Evolutionary conservation across 2,888 invertebrate species (phyloP), one percentile per base, ranked within the genome.

Genomic region (Sphaeridia pumilis): DNA sequence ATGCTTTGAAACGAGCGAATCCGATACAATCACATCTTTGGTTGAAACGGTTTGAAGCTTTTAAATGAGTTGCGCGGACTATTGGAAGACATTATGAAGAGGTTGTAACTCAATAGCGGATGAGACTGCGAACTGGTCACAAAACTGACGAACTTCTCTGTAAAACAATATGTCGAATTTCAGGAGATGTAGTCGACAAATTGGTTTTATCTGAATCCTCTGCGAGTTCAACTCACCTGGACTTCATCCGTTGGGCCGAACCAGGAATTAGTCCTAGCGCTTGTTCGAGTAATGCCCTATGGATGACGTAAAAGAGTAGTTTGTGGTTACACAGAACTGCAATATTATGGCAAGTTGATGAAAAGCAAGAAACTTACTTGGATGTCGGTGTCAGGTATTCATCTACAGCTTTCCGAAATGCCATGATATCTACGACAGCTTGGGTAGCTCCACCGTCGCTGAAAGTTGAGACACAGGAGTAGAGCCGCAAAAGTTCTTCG

Each of bases 401-500:
- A 46, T 74, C 72, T 26, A 85, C 73, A 3, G 82, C 77, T 63
- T 81, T 79, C 60, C 79, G 77, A 27, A 87, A 70, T 14, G 83
- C 77, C 38, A 74, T 73, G 54, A 87, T 78, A 67, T 87, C 93
- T 5, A 87, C 79, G 34, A 81, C 77, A 22, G 89, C 89, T 74
- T 87, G 86, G 67, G 83, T 76, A 47, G 81, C 80, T 42, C 85
- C 84, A 52, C 79, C 75, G 61, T 75, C 75, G 68, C 79, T 80
- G 66, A 83, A 83, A 57, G 77, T 76, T 2, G 67, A 63, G 12
- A 84, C 83, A 69, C 87, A 86, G 34, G 83, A 81, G 74, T 89
- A 85, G 12, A 95, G 76, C 12, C 94, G 78, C 38, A 87, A 83
- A 58, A 94, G 74, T 74, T 95, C 94, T 73, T 94, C 92, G 59